Percentiles rank a stretch among this genome's conserved stretches.
These are phyloP conservation scores for Caenorhabditis angaria DNA, from an alignment of 2,888 invertebrate genomes.

Conservation along the genomic window DNA sequence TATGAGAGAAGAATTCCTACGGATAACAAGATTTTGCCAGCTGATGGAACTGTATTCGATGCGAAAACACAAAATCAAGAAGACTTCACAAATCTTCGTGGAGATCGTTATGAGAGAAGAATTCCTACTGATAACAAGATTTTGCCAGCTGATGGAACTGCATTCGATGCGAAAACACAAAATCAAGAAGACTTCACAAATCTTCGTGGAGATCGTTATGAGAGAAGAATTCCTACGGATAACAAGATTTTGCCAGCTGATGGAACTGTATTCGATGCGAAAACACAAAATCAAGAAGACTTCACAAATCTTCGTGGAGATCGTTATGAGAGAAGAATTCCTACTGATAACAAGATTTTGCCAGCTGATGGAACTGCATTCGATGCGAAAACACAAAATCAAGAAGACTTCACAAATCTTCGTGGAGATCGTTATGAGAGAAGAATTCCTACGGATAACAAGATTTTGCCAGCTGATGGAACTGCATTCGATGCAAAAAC, in stretches of 20 bases:
- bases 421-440: constrained; percentile 14
- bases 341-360: constrained; percentile 14
- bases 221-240: constrained; percentile 9
- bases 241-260: constrained; percentile 10
- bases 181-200: constrained; percentile 16
- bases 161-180: constrained; percentile 22
- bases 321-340: constrained; percentile 14
- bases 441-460: constrained; percentile 6
- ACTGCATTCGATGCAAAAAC: constrained; percentile 9
- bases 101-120: constrained; percentile 42
- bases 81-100: constrained; percentile 16
- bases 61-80: constrained; percentile 8
- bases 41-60: constrained; percentile 13
- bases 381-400: constrained; percentile 30
- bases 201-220: constrained; percentile 16
- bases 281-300: constrained; percentile 11
- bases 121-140: constrained; percentile 47
- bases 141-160: constrained; percentile 19
- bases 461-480: constrained; percentile 9
- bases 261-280: background rate
- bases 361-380: constrained; percentile 35
- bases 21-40: constrained; percentile 12
- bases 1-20: background rate
- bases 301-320: constrained; percentile 16
- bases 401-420: constrained; percentile 28